A percentile compares a stretch with the other conserved stretches of the same genome.
These are phyloP conservation scores for Limnephilus lunatus DNA, from an alignment of 2,888 invertebrate genomes.

Conservation along the genomic window DNA sequence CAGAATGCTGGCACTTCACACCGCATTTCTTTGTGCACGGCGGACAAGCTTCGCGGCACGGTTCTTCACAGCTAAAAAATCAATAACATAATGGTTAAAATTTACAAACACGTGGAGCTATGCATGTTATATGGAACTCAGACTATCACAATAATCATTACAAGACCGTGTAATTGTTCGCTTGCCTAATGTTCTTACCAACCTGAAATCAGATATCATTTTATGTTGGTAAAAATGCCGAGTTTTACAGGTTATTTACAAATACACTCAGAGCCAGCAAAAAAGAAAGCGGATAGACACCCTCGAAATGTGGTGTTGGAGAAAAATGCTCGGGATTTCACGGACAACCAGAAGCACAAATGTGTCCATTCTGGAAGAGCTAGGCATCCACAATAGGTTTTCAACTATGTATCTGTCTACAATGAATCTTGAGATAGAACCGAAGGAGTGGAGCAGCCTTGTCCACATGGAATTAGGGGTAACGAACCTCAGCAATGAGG, in stretches of 20 bases:
- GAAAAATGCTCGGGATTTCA: no score
- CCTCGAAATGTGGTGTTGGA: no score
- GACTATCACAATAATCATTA: neutral
- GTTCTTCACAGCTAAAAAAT: slow-evolving; percentile 74
- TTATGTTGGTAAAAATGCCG: neutral
- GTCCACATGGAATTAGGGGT: no score
- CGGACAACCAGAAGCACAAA: no score
- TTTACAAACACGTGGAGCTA: neutral
- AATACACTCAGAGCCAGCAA: no score
- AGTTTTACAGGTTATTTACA: neutral
- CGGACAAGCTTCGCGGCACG: slow-evolving; percentile 78
- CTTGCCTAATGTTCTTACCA: neutral
- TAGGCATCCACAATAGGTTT: no score
- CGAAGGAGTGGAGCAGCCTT: no score
- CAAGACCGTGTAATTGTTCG: neutral
- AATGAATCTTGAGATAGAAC: no score
- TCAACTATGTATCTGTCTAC: no score
- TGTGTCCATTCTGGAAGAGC: no score
- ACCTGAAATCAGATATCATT: neutral
- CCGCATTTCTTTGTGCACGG: slow-evolving; percentile 76
- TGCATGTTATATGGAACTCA: neutral
- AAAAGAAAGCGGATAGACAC: no score
- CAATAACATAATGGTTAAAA: neutral
- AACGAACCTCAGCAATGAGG: no score
- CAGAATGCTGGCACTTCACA: slow-evolving; percentile 76